Percentiles rank a stretch among this genome's conserved stretches.
Conservation (phyloP, 2,797 vertebrate genomes). For the Cyprinella venusta region DNA sequence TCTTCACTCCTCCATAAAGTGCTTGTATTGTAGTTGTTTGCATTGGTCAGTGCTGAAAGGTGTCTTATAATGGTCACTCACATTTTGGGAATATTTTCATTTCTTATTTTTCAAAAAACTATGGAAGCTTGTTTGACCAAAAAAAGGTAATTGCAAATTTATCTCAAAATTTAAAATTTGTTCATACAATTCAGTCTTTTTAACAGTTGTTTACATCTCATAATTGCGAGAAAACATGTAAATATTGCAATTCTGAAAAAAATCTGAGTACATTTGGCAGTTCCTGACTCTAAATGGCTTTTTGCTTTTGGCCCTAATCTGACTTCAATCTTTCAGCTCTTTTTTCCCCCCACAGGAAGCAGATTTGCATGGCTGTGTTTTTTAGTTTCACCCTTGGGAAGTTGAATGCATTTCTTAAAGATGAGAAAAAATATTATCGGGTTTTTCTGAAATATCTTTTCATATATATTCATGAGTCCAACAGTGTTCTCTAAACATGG, state of each 20-base stretch:
- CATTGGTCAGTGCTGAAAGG: conserved; percentile 3
- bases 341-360: conserved; percentile 1
- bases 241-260: not conserved
- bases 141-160: not conserved
- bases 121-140: not conserved
- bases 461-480: conserved; percentile 42
- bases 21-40: not conserved
- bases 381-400: conserved; percentile 25
- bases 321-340: conserved; percentile 37
- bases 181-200: no score
- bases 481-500: conserved; percentile 28
- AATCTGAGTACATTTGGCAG: not conserved
- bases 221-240: no score
- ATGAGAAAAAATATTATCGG: conserved; percentile 25
- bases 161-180: no score
- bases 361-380: conserved; percentile 16
- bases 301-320: conserved; percentile 31
- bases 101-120: conserved; percentile 28
- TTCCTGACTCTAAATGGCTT: conserved; percentile 24
- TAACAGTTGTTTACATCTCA: no score
- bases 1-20: conserved; percentile 5
- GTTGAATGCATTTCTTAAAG: conserved; percentile 31
- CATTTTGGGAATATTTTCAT: conserved; percentile 35
- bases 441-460: not conserved
- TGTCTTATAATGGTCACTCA: not conserved